Base-by-base conservation (phyloP, 2,888 invertebrate species). In the Hypselothyrea guttata region DNA sequence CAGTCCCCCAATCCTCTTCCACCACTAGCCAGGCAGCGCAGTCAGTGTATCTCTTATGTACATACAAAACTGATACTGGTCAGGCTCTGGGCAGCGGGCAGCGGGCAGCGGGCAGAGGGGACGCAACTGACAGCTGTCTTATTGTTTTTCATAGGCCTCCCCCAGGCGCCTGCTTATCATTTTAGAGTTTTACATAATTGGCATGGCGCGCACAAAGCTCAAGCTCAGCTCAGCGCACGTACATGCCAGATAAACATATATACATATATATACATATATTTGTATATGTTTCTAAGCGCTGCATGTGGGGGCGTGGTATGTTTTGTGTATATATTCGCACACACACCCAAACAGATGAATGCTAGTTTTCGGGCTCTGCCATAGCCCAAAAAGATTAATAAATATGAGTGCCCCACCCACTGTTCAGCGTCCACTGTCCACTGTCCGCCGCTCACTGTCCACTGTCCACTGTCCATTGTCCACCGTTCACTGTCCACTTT, bases 151-250 rank as follows among this genome's bases (percentile, higher is more conserved):
- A 63, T 81, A 81, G 78, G 81, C 77, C 75, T 66, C 46, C 60
- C 68, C 63, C 67, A 52, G 40, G 67, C 56, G 58, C 69, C 69
- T 73, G 73, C 74, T 78, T 82, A 78, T 78, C 74, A 78, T 77
- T 79, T 79, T 81, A 75, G 71, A 81, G 81, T 79, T 79, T 79
- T 79, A 79, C 78, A 79, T 79, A 79, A 79, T 79, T 79, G 78
- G 60, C 65, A 73, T 46, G 60, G 55, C 42, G 44, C 57, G 28
- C 48, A 37, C 49, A 35, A 31, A 37, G 55, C 51, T 7, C 27
- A 1, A 38, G 27, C 46, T 37, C 46, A 22, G 35, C 22, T 35
- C 47, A 52, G 5, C 51, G 11, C 18, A 46, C 40, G 30, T 4
- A 40, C n/a, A 48, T n/a, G n/a, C n/a, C n/a, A 34, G 31, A 38